Evolutionary conservation across 2,113 vertebrate species (phyloP).

Genomic region (Microcebus lehilahytsara): DNA sequence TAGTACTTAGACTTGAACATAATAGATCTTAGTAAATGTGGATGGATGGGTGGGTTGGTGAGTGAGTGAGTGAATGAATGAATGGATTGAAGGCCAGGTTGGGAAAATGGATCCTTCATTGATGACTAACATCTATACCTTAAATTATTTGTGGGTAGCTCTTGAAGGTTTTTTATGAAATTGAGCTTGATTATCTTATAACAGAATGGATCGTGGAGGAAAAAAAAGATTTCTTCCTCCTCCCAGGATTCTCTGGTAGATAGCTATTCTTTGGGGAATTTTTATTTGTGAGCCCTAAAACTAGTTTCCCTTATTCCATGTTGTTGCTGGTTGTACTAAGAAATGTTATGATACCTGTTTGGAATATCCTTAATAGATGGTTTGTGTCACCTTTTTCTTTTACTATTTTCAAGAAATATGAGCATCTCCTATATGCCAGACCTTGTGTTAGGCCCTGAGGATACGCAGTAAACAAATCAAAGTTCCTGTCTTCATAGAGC

Average conservation of each 20-base stretch:
- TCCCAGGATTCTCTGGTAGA: background rate
- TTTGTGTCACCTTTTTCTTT: background rate
- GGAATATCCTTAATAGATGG: background rate
- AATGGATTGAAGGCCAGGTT: background rate
- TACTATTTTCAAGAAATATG: background rate
- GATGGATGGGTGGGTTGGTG: background rate
- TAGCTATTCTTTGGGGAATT: background rate
- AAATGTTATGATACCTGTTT: background rate
- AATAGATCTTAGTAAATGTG: background rate
- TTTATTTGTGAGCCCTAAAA: background rate
- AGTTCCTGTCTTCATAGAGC: slow-evolving; percentile 5
- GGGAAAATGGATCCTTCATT: background rate
- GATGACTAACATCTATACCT: background rate
- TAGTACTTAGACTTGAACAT: background rate
- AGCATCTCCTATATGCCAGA: background rate
- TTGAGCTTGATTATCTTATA: background rate
- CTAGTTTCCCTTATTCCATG: background rate
- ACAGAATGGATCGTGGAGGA: background rate
- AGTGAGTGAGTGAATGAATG: background rate
- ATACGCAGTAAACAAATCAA: background rate
- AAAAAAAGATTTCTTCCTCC: background rate
- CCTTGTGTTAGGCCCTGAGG: background rate
- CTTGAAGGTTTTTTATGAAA: background rate
- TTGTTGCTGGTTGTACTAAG: background rate
- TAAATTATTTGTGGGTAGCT: background rate